Percentiles rank a stretch among this genome's conserved stretches.
phyloP scores from a whole-genome alignment of 2,113 vertebrate species.

The Odocoileus virginianus region DNA sequence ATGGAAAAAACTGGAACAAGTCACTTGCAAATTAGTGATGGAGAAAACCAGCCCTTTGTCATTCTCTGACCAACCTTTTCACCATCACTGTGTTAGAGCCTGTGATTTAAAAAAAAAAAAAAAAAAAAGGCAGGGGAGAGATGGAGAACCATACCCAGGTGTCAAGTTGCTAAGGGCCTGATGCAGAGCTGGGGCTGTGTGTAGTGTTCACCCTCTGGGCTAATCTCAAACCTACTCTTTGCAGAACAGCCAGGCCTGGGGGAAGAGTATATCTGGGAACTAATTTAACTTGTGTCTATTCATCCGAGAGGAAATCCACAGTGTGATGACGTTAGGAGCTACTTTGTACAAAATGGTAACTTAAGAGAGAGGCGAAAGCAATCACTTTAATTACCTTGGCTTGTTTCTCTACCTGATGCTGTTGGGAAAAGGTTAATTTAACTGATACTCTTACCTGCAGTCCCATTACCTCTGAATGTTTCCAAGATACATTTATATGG shows the following conservation, averaged over 20 bases:
- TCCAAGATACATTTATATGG: not conserved
- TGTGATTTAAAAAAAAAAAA: too few relatives aligned
- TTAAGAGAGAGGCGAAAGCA: slow-evolving; percentile 25
- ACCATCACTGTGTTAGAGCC: not conserved
- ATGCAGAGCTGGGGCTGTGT: not conserved
- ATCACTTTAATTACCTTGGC: slow-evolving; percentile 54
- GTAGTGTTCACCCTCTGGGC: not conserved
- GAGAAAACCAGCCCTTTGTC: not conserved
- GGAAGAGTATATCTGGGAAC: not conserved
- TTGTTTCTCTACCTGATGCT: slow-evolving; percentile 19
- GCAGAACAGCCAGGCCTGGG: not conserved
- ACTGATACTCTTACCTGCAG: slow-evolving; percentile 28
- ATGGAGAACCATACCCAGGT: too few relatives aligned
- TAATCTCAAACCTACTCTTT: not conserved
- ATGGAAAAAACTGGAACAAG: not conserved
- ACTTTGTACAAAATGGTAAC: not conserved
- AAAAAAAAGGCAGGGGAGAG: not conserved
- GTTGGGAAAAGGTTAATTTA: slow-evolving; percentile 46
- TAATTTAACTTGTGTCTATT: not conserved
- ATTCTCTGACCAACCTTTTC: not conserved
- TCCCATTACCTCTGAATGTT: slow-evolving; percentile 35
- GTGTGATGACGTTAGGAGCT: not conserved
- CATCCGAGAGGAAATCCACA: not conserved
- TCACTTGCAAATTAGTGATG: not conserved
- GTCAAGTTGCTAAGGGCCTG: not conserved